phyloP scores from a whole-genome alignment of 2,797 vertebrate species.

The Discoglossus pictus region DNA sequence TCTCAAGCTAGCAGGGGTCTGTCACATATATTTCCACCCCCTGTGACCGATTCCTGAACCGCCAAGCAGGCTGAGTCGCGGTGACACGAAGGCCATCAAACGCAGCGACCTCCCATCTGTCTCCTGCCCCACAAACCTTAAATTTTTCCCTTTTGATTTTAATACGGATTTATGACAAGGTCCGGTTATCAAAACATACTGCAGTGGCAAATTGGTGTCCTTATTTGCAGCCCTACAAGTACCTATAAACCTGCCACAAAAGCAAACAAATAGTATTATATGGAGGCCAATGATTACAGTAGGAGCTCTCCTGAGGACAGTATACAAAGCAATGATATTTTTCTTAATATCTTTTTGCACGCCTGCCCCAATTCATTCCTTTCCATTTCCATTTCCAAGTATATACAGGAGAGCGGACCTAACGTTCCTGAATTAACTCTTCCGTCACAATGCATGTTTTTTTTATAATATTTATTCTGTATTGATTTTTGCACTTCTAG shows the following conservation, averaged over 20 bases:
- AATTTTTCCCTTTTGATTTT: constrained; percentile 81
- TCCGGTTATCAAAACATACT: constrained; percentile 82
- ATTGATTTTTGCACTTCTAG: not conserved
- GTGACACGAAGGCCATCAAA: constrained; percentile 37
- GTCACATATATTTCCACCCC: constrained; percentile 27
- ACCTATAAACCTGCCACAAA: constrained; percentile 81
- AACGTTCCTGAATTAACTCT: not conserved
- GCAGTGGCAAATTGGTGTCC: constrained; percentile 79
- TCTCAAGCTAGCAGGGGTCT: not conserved
- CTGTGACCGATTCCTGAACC: constrained; percentile 47
- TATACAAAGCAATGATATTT: constrained; percentile 76
- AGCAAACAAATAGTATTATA: constrained; percentile 77
- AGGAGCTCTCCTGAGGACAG: constrained; percentile 72
- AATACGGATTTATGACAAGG: constrained; percentile 85
- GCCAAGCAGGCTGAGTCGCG: not conserved
- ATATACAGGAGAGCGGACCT: not conserved
- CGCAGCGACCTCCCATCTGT: constrained; percentile 27
- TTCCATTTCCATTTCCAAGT: constrained; percentile 70
- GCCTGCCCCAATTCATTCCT: constrained; percentile 72
- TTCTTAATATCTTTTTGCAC: constrained; percentile 80
- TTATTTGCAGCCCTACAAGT: constrained; percentile 75
- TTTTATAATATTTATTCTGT: not conserved
- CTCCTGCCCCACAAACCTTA: constrained; percentile 55
- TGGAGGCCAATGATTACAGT: constrained; percentile 78
- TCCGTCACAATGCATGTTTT: not conserved